Base-by-base conservation (phyloP, 30 jellyfish, hydroid and myxozoan species). In the Aurelia aurita complex sp. Pacific region DNA sequence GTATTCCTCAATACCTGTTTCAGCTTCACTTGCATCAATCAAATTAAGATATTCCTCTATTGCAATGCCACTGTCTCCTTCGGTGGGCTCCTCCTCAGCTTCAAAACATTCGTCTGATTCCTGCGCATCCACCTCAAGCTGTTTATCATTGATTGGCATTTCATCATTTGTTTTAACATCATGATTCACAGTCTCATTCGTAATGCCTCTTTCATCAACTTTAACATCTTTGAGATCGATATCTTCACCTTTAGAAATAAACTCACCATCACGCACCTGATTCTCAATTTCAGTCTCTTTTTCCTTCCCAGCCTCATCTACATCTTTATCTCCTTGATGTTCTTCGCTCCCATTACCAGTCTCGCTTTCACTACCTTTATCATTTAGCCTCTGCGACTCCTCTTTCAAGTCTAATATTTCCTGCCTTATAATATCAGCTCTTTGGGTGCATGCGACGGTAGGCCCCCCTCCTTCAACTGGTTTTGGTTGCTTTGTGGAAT, bases 371-470 rank as follows among this genome's bases (percentile, higher is more conserved):
- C 43, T 51, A 42, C 59, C 90, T 35, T 67, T 63, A 23, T 36
- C 69, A 60, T 53, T 81, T 2, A 51, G 72, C 66, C 81, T 82
- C 51, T 82, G 91, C 32, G 91, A 82, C 35, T 82, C 91, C 57
- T 77, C 87, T 51, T 82, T 82, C 70, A 82, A 53, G 69, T 82
- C 73, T 74, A 32, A 10, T 0, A 82, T 82, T 29, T 82, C 91
- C 50, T 68, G 85, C 77, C 91, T 82, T 19, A 82, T 82, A 10
- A 69, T 82, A 71, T 82, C 91, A 5, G 91, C 91, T 46, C 73
- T 82, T 57, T 82, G 55, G n/a, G 91, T 64, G 32, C 79, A 38
- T 29, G 91, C 91, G 11, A 40, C 78, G 9, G 85, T 69, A 12
- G 70, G 85, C 19, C 80, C 83, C 40, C 61, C 73, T 62, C 85